A percentile compares a stretch with the other conserved stretches of the same genome.
These are phyloP conservation scores for Meteorus cinctellus DNA, from an alignment of 2,888 invertebrate genomes.

Conservation along the genomic window DNA sequence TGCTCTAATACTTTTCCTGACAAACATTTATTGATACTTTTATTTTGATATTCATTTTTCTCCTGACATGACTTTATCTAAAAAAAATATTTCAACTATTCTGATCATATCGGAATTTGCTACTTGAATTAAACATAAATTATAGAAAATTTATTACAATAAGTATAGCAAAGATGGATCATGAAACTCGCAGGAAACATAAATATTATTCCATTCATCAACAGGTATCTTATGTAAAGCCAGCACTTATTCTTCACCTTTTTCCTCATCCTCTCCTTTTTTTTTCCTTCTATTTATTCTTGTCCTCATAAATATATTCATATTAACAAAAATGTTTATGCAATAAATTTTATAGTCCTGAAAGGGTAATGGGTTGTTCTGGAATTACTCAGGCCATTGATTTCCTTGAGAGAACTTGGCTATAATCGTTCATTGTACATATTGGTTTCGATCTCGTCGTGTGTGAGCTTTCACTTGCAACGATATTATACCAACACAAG, in stretches of 20 bases:
- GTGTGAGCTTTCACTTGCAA: neutral
- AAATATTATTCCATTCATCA: neutral
- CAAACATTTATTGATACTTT: neutral
- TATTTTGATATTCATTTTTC: neutral
- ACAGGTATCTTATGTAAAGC: neutral
- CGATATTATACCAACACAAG: neutral
- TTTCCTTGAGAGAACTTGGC: neutral
- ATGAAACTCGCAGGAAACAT: neutral
- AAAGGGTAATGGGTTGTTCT: neutral
- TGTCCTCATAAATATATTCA: neutral
- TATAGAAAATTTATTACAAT: too few species aligned
- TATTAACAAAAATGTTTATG: neutral
- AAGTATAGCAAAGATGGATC: neutral
- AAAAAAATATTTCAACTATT: neutral
- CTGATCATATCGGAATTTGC: neutral
- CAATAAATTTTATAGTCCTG: slow-evolving; percentile 2
- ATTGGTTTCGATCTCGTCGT: neutral
- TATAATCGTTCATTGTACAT: slow-evolving; percentile 2
- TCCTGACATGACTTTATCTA: neutral
- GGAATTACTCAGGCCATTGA: slow-evolving; percentile 1
- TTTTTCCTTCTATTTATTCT: neutral
- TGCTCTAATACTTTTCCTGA: neutral
- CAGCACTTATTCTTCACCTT: neutral
- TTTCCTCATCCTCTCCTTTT: neutral
- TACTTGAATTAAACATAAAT: too few species aligned